These are phyloP conservation scores for Galeopterus variegatus DNA, from an alignment of 2,113 vertebrate species.

Conservation along the genomic window DNA sequence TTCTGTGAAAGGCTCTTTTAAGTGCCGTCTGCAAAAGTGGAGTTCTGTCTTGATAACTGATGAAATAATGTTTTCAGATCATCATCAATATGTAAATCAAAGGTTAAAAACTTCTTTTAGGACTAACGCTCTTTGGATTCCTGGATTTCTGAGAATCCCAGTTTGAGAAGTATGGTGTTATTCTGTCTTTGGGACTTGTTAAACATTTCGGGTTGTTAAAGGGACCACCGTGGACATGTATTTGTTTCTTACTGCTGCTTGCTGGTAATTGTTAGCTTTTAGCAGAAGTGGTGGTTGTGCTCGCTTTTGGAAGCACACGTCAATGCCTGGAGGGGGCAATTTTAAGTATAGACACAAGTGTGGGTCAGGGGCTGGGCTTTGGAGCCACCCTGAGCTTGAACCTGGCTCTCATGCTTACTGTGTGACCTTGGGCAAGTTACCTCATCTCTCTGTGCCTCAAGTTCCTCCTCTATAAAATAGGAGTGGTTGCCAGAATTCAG, in stretches of 20 bases:
- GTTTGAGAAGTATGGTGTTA: not conserved
- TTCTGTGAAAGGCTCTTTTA: not conserved
- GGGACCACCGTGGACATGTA: rapidly evolving
- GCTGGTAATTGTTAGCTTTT: not conserved
- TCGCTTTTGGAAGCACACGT: rapidly evolving
- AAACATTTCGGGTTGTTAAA: too few relatives aligned
- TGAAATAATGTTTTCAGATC: not conserved
- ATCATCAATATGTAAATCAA: not conserved
- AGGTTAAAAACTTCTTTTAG: not conserved
- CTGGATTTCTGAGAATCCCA: not conserved
- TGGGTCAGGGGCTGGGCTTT: not conserved
- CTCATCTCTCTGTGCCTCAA: not conserved
- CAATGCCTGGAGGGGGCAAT: not conserved
- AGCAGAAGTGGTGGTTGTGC: not conserved
- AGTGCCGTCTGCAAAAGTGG: not conserved
- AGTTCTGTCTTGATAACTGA: not conserved
- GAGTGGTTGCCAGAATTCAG: not conserved
- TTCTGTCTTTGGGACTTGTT: not conserved
- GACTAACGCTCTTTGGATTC: not conserved
- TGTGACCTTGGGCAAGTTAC: not conserved
- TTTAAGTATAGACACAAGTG: not conserved
- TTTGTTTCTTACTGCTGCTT: not conserved
- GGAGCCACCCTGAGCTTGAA: not conserved
- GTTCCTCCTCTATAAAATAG: not conserved
- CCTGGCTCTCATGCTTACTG: not conserved